Percentiles rank a stretch among this genome's conserved stretches.
phyloP scores from a whole-genome alignment of 2,113 vertebrate species.

The Boleophthalmus pectinirostris region DNA sequence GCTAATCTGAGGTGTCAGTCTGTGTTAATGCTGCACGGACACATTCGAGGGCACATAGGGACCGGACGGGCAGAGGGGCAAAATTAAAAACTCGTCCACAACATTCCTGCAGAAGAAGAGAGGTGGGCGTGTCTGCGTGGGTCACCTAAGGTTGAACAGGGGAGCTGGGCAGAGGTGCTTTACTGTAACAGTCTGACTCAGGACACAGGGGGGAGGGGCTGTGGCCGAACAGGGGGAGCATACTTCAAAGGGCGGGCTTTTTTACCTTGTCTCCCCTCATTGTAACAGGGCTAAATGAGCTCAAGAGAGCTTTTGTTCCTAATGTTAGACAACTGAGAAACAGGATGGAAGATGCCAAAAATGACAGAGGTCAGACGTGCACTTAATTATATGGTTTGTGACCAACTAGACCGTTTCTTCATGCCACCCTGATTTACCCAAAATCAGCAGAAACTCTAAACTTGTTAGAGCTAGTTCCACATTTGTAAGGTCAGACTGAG shows the following conservation, averaged over 20 bases:
- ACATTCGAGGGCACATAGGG: constrained; percentile 93
- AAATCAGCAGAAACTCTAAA: constrained; percentile 47
- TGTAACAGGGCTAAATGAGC: constrained; percentile 63
- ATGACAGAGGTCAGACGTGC: constrained; percentile 52
- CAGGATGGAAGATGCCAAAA: constrained; percentile 53
- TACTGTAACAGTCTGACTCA: constrained; percentile 67
- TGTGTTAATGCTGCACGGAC: constrained; percentile 96
- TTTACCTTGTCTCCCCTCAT: constrained; percentile 67
- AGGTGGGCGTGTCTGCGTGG: constrained; percentile 78
- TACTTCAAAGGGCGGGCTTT: constrained; percentile 64
- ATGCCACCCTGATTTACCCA: constrained; percentile 50
- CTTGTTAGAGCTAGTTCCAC: constrained; percentile 45
- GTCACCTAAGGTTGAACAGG: constrained; percentile 69
- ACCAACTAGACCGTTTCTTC: constrained; percentile 49
- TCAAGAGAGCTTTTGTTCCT: constrained; percentile 58
- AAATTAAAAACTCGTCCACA: constrained; percentile 96
- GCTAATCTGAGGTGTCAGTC: constrained; percentile 99
- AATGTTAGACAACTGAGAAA: constrained; percentile 58
- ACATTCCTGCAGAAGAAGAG: constrained; percentile 83
- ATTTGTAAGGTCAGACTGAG: constrained; percentile 44
- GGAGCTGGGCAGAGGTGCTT: constrained; percentile 68
- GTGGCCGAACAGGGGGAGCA: constrained; percentile 48
- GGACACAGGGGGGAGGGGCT: constrained; percentile 57
- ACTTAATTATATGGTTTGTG: constrained; percentile 62
- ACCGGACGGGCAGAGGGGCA: constrained; percentile 68